A percentile compares a stretch with the other conserved stretches of the same genome.
phyloP scores from a whole-genome alignment of 2,797 vertebrate genomes.

The Rhinoraja longicauda region DNA sequence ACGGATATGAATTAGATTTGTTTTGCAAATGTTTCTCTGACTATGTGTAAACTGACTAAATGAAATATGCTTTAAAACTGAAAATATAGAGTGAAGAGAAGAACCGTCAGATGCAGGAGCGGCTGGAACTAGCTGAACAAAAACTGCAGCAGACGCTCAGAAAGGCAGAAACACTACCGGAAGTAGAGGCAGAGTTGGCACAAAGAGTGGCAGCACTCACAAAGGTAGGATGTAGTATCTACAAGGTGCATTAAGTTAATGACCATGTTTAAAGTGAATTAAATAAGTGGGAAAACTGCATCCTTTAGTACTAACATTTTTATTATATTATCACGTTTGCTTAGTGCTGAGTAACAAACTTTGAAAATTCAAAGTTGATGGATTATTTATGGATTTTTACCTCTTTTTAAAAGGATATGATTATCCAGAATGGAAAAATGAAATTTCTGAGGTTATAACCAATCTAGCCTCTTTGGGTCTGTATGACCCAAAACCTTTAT shows the following conservation, averaged over 20 bases:
- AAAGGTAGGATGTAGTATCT: conserved; percentile 62
- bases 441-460: not conserved
- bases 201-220: conserved; percentile 89
- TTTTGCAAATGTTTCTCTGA: not conserved
- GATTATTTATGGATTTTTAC: not conserved
- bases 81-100: conserved; percentile 77
- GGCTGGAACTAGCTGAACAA: conserved; percentile 88
- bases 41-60: not conserved
- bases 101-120: conserved; percentile 85
- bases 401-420: not conserved
- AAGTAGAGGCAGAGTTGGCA: conserved; percentile 90
- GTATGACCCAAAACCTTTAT: not conserved
- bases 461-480: not conserved
- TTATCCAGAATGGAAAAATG: not conserved
- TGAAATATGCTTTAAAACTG: not conserved
- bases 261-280: not conserved
- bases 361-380: not conserved
- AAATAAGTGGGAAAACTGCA: not conserved
- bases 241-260: not conserved
- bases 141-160: conserved; percentile 92
- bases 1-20: not conserved
- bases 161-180: conserved; percentile 86
- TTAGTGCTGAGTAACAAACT: not conserved
- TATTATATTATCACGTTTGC: not conserved
- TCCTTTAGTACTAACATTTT: not conserved